A percentile compares a stretch with the other conserved stretches of the same genome.
These are phyloP conservation scores for Pelecanus crispus DNA, from an alignment of 2,113 vertebrate genomes.

Conservation along the genomic window DNA sequence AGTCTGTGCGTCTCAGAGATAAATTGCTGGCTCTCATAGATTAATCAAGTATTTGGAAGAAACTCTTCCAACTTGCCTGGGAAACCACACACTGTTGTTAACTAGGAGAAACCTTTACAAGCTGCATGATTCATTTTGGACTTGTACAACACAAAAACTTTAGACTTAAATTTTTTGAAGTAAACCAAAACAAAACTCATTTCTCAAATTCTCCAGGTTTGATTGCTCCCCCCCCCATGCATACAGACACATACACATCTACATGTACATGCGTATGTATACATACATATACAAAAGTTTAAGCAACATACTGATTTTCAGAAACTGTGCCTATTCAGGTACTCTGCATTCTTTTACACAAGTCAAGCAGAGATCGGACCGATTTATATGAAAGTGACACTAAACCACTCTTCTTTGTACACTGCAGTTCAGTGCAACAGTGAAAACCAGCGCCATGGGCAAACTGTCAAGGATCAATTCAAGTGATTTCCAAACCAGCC, in stretches of 20 bases:
- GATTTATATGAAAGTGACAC: neutral
- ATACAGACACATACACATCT: neutral
- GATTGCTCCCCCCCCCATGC: neutral
- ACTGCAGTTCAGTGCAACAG: neutral
- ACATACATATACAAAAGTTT: neutral
- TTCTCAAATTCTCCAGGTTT: neutral
- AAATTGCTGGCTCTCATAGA: conserved; percentile 23
- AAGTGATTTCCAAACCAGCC: neutral
- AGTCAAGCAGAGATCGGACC: neutral
- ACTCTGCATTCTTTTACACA: neutral
- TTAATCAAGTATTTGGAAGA: conserved; percentile 5
- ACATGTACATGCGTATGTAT: neutral
- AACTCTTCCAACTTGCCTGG: neutral
- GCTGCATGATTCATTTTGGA: neutral
- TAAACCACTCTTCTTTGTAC: neutral
- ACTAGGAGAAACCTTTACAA: neutral
- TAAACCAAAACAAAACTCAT: neutral
- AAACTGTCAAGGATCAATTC: neutral
- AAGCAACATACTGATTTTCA: neutral
- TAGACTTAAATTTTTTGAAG: neutral
- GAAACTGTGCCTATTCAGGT: neutral
- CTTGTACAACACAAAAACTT: neutral
- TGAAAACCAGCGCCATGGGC: neutral
- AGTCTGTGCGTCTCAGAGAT: neutral
- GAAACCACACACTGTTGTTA: neutral